phyloP scores from a whole-genome alignment of 2,888 invertebrate species.

The Chymomyza amoena region DNA sequence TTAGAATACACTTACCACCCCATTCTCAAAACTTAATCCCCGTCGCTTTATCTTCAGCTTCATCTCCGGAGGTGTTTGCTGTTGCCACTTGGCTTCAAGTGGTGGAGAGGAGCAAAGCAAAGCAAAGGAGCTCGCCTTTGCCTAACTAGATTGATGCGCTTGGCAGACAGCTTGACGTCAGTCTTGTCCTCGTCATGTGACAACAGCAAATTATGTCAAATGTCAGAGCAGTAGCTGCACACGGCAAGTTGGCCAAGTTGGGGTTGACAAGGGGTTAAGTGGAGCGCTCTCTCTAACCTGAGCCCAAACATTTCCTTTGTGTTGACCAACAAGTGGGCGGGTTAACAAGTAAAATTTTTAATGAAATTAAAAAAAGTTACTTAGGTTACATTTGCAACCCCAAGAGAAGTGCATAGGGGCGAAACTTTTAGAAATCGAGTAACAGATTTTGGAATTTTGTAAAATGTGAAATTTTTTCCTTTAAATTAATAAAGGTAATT shows the following conservation, averaged over 20 bases:
- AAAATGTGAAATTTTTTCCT: too few relatives aligned
- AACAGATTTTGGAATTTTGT: too few relatives aligned
- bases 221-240: neutral
- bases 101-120: too few relatives aligned
- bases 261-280: neutral
- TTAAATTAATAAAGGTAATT: too few relatives aligned
- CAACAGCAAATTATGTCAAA: constrained; percentile 3
- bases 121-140: neutral
- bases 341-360: neutral
- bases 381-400: neutral
- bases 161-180: neutral
- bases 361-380: neutral
- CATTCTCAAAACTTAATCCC: neutral
- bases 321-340: neutral
- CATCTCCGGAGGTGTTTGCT: neutral
- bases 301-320: neutral
- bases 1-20: neutral
- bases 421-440: too few relatives aligned
- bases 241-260: neutral
- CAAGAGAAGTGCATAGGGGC: neutral
- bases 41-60: neutral
- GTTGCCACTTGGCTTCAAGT: neutral
- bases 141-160: neutral
- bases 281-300: neutral
- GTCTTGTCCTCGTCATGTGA: neutral